Base-by-base conservation (phyloP, 2,888 invertebrate genomes). In the Cryptocephalus moraei region DNA sequence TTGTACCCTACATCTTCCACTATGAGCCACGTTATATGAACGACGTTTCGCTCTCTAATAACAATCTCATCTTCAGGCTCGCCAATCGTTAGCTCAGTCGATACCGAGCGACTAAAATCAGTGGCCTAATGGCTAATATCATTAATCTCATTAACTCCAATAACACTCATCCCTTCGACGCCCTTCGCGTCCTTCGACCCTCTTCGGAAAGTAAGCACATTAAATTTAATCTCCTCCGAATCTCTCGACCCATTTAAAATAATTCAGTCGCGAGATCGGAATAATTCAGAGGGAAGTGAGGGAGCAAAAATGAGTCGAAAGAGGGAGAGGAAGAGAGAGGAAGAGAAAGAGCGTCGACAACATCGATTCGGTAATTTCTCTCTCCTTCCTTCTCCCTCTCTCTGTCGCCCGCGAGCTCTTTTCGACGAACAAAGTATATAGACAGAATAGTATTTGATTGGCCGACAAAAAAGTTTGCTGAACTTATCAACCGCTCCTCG, bases 361-460 rank as follows among this genome's bases (percentile, higher is more conserved):
- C 22, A 22, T 22, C 22, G 22, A 22, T 62, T 63, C 59, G 48
- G 59, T 58, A 61, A 62, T 62, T 62, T 59, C 53, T 50, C 64
- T 65, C 66, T 65, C 61, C 61, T 2, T 22, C 22, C 6, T 6
- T 22, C 22, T 22, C 22, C 22, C 22, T 2, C 22, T 6, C 22
- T 22, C 22, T 22, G 2, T 22, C 22, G 22, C 22, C 22, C 22
- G 2, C 22, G 22, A 6, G 22, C 22, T 22, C 22, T 22, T 22
- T 22, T 22, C 22, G 22, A 22, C 22, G 22, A 60, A 63, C 63
- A 67, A 67, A 67, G 67, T 68, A 22, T 22, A 65, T 65, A 67
- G 64, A 66, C 64, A 66, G 68, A 70, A 69, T 69, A 61, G 68
- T 68, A 66, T 67, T 66, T 70, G 69, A 70, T 70, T 70, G 70